Conservation (phyloP, 1,140 invertebrate species). For the Melitaea cinxia region DNA sequence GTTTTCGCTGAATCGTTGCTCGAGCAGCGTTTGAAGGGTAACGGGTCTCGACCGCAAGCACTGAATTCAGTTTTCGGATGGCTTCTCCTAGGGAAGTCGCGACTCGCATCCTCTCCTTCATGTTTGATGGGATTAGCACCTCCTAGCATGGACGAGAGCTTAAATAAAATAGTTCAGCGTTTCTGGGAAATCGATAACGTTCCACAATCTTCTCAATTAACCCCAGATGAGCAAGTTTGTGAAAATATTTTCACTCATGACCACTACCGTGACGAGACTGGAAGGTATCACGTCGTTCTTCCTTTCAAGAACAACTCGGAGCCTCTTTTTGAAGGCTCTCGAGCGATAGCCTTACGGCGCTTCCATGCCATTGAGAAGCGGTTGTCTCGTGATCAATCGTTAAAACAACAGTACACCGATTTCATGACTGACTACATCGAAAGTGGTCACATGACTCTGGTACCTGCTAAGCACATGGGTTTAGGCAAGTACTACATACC, state of each 20-base stretch:
- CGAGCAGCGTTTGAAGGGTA: not conserved
- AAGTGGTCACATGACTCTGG: not conserved
- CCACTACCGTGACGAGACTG: not conserved
- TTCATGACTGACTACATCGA: not conserved
- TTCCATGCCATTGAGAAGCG: not conserved
- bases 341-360: not conserved
- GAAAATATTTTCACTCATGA: not conserved
- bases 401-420: not conserved
- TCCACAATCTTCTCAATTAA: not conserved
- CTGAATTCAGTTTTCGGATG: not conserved
- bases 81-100: not conserved
- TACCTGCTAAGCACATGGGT: not conserved
- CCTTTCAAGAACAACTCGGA: not conserved
- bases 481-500: not conserved
- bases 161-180: not conserved
- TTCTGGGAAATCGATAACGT: not conserved
- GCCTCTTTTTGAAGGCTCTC: not conserved
- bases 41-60: not conserved
- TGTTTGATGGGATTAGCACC: not conserved
- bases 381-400: not conserved
- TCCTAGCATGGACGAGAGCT: not conserved
- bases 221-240: not conserved
- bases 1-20: slow-evolving; percentile 16
- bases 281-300: not conserved
- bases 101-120: not conserved